Base-by-base conservation (phyloP, 2,797 vertebrate species). In the Hyperoplus lanceolatus region DNA sequence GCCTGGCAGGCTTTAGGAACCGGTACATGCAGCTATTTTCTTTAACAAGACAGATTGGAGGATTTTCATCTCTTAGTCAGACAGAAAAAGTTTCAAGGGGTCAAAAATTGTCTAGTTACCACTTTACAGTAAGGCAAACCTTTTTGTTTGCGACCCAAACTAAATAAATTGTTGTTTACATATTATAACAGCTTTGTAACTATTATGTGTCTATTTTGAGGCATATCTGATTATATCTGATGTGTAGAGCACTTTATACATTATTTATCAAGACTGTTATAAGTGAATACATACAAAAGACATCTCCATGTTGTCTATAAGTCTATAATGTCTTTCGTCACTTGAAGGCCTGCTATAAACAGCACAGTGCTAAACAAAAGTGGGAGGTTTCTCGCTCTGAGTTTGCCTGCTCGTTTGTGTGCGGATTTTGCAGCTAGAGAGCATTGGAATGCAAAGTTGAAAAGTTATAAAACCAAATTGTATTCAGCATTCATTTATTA, bases 391-490 rank as follows among this genome's bases (percentile, higher is more conserved):
- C 49, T 65, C 61, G 70, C 54, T 66, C n/a, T 0, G 46, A 77
- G 55, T 73, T 65, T 65, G 42, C 70, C 77, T 88, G 75, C 72
- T 69, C 42, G 87, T 79, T 79, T 74, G 64, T 65, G 60, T 49
- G 2, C 85, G 83, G 29, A 29, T 29, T 77, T 83, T 87, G 74
- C 38, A 5, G 45, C 43, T 48, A 46, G 59, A 65, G 80, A 73
- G 51, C 53, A 77, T 42, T 29, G 45, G 64, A 48, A 83, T 55
- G 66, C 42, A 60, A 77, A 78, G 76, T 85, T 83, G 39, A 82
- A 83, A 83, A 84, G 73, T 82, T 80, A 81, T 58, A 79, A 88
- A 89, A 76, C 53, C 38, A 75, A 77, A 79, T 63, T 1, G 5
- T 43, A 41, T 81, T 80, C 58, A 49, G 59, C 42, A 15, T 67